Base-by-base conservation (phyloP, 2,797 vertebrate genomes). In the Paguma larvata region DNA sequence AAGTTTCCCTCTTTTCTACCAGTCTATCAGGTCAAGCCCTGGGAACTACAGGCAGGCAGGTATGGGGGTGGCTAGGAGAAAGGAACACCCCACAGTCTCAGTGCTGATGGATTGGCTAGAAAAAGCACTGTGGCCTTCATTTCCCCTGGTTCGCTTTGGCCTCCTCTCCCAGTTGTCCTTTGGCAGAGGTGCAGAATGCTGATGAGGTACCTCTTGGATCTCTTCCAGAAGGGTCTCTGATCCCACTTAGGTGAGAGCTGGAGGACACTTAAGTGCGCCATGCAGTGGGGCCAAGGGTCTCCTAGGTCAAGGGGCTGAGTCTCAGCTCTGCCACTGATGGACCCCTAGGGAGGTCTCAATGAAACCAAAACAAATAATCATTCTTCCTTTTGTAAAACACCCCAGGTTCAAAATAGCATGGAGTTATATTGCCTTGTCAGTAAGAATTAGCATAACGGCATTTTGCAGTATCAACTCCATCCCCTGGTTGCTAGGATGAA, bases 191-290 rank as follows among this genome's bases (percentile, higher is more conserved):
- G n/a, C 14, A 21, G 83, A 89, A 75, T 19, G 30, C 56, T 70
- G 63, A 89, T 32, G 83, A 91, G 78, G 62, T 75, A 18, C 30
- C 25, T 25, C 68, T 77, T 89, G 63, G 84, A 83, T 23, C 32
- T 25, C 86, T 94, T 92, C 73, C 83, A 91, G 82, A 80, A 68
- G 62, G 21, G n/a, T 90, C 82, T 95, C 83, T 44, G 3, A 84
- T 72, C 72, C 34, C 72, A 80, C 75, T 88, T 75, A 34, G 34
- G 51, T 44, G 83, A 85, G 86, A 89, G 25, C 65, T 16, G 21
- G 19, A 53, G 59, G 30, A 63, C 67, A 63, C 30, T 59, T 38
- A 13, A 53, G 53, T 6, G 25, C 90, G 82, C 25, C 41, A 9
- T 14, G n/a, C n/a, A 10, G 16, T 1, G 23, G 59, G n/a, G 53